Conservation (phyloP, 1,140 invertebrate species). For the Onthophagus taurus region DNA sequence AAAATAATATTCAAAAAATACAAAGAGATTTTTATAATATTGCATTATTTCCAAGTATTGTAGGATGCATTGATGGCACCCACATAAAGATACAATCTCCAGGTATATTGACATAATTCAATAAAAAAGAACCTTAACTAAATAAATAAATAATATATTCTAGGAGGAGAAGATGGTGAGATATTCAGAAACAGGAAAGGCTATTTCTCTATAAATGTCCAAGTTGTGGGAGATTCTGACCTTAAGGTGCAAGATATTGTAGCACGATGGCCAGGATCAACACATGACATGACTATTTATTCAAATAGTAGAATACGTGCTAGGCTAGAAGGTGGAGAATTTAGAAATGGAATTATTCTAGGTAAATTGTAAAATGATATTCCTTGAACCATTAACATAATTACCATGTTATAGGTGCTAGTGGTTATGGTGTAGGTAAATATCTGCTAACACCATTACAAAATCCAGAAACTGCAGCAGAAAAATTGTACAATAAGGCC, state of each 20-base stretch:
- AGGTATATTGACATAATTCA: too few species aligned
- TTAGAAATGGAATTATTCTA: slow-evolving; percentile 20
- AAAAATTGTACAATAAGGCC: slow-evolving; percentile 30
- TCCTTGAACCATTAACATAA: slow-evolving; percentile 30
- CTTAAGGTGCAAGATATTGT: slow-evolving; percentile 33
- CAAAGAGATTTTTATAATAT: too few species aligned
- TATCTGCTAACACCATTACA: slow-evolving; percentile 29
- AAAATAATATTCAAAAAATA: too few species aligned
- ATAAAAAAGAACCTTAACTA: too few species aligned
- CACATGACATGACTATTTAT: slow-evolving; percentile 10
- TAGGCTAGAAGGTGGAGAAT: neutral
- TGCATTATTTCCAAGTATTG: too few species aligned
- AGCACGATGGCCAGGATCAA: slow-evolving; percentile 33
- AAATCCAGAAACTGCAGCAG: slow-evolving; percentile 19
- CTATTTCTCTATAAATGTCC: slow-evolving; percentile 38
- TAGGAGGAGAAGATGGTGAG: slow-evolving; percentile 4
- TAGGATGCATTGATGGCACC: too few species aligned
- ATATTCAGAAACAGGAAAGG: slow-evolving; percentile 26
- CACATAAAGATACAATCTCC: too few species aligned
- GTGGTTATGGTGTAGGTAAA: neutral
- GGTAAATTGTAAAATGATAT: slow-evolving; percentile 24
- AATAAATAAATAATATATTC: too few species aligned
- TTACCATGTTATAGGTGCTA: slow-evolving; percentile 28
- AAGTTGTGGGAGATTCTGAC: slow-evolving; percentile 32
- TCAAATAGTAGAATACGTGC: slow-evolving; percentile 17